A percentile compares a stretch with the other conserved stretches of the same genome.
Conservation (phyloP, 2,797 vertebrate genomes). For the Momotus momota region DNA sequence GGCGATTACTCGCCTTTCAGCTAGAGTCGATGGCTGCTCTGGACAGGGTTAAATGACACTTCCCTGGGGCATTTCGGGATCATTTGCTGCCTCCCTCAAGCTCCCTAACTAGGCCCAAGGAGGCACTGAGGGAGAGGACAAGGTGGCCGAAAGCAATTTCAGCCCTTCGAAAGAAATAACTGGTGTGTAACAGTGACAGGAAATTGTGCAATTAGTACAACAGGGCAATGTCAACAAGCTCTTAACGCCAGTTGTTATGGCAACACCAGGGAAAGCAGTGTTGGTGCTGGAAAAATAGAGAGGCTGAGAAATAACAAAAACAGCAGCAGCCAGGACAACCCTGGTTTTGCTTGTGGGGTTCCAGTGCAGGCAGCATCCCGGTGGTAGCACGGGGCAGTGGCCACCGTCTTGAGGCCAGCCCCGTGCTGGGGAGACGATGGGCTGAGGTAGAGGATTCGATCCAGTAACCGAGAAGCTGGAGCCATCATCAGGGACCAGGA, state of each 20-base stretch:
- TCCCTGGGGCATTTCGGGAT: conserved; percentile 48
- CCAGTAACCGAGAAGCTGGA: background rate
- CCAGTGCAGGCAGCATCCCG: accelerated
- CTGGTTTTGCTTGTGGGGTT: background rate
- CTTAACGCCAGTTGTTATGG: conserved; percentile 76
- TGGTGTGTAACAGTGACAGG: conserved; percentile 63
- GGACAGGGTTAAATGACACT: conserved; percentile 11
- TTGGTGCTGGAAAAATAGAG: conserved; percentile 47
- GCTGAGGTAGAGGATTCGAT: background rate
- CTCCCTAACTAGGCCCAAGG: conserved; percentile 61
- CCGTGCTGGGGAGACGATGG: accelerated
- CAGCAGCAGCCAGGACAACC: background rate
- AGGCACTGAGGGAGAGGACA: conserved; percentile 12
- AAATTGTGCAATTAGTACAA: conserved; percentile 78
- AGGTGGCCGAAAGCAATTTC: conserved; percentile 71
- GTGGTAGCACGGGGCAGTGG: background rate
- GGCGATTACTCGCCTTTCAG: background rate
- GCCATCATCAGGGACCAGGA: background rate
- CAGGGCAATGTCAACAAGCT: conserved; percentile 76
- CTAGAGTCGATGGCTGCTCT: background rate
- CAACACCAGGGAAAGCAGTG: conserved; percentile 61
- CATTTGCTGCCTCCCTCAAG: conserved; percentile 21
- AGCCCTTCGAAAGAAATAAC: conserved; percentile 70
- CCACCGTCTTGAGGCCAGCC: accelerated
- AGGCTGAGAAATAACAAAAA: conserved; percentile 26